Percentiles rank a stretch among this genome's conserved stretches.
Conservation (phyloP, 2,113 vertebrate species). For the Nicator chloris region DNA sequence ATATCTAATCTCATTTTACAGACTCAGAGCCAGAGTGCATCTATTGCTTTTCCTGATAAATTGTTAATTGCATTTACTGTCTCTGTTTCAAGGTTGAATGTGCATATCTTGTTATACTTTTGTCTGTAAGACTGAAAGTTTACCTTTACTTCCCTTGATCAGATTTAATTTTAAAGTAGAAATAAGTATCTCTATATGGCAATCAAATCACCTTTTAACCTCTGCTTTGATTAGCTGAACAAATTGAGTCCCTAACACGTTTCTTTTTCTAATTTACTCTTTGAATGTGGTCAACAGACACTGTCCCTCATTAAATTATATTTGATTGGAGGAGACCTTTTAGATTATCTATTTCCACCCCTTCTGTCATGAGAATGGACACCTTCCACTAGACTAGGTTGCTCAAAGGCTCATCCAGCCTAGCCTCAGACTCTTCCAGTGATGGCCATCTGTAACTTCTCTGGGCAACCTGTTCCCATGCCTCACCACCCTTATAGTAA, state of each 20-base stretch:
- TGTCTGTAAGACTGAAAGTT: not conserved
- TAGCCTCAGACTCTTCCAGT: not conserved
- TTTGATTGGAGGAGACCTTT: not conserved
- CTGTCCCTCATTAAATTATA: not conserved
- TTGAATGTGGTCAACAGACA: not conserved
- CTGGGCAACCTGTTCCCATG: not conserved
- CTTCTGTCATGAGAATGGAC: not conserved
- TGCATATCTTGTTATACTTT: not conserved
- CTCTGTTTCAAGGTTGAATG: constrained; percentile 34
- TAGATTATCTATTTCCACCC: not conserved
- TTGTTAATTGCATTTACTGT: constrained; percentile 32
- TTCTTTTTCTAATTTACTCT: not conserved
- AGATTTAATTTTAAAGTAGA: not conserved
- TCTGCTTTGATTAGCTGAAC: not conserved
- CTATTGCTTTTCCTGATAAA: constrained; percentile 21
- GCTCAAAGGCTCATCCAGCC: not conserved
- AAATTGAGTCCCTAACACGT: not conserved
- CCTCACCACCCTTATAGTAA: not conserved
- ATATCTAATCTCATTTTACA: constrained; percentile 38
- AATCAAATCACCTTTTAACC: not conserved
- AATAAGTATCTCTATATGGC: not conserved
- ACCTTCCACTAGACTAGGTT: not conserved
- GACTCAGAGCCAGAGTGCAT: not conserved
- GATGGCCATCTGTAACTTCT: not conserved
- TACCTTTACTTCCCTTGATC: not conserved